Conservation (phyloP, 92 coral and sea anemone genomes). For the Actinostola sp. region DNA sequence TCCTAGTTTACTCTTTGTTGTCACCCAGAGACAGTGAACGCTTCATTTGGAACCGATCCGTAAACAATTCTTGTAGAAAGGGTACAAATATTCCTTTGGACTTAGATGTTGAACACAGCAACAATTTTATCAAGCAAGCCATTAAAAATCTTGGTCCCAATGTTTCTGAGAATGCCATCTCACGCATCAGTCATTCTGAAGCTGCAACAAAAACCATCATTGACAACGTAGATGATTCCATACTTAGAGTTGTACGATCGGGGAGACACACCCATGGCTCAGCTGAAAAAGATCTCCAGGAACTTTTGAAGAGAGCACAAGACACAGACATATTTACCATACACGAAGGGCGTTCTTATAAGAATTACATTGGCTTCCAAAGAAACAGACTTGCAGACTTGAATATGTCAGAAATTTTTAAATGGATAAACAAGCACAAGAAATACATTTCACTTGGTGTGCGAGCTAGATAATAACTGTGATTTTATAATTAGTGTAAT, state of each 20-base stretch:
- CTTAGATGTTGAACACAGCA: conserved; percentile 62
- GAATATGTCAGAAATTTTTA: conserved; percentile 19
- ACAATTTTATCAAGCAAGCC: conserved; percentile 58
- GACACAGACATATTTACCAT: conserved; percentile 22
- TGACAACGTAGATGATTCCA: conserved; percentile 31
- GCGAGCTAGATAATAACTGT: conserved; percentile 12
- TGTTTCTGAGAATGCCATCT: conserved; percentile 47
- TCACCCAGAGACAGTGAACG: conserved; percentile 61
- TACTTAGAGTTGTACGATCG: conserved; percentile 37
- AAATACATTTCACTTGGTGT: conserved; percentile 17
- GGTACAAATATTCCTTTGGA: conserved; percentile 66
- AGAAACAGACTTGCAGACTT: conserved; percentile 27
- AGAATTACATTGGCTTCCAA: conserved; percentile 11
- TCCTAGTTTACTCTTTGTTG: conserved; percentile 35
- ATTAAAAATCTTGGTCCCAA: conserved; percentile 71
- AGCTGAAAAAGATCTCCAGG: conserved; percentile 48
- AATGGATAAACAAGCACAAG: conserved; percentile 39
- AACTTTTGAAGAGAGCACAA: conserved; percentile 45
- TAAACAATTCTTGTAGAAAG: conserved; percentile 44
- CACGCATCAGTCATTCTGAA: conserved; percentile 47
- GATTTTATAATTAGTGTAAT: neutral
- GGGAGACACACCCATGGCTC: conserved; percentile 52
- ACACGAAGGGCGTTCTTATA: conserved; percentile 4
- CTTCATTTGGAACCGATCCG: conserved; percentile 63
- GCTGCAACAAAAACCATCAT: conserved; percentile 35